Evolutionary conservation across 2,797 vertebrate genomes (phyloP).

Genomic region (Enteromius trimaculatus): DNA sequence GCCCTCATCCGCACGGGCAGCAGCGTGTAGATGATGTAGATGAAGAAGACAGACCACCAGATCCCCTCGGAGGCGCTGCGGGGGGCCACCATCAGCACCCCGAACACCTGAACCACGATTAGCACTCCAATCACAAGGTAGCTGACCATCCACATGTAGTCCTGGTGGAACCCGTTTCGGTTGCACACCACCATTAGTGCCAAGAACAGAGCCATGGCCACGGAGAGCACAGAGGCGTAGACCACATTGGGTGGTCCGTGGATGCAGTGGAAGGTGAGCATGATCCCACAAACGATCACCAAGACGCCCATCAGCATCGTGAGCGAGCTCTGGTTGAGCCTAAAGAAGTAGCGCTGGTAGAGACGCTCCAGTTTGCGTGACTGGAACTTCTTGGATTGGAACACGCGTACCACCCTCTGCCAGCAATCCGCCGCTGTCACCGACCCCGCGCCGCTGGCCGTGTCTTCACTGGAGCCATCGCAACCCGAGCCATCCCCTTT

Average conservation of each 20-base stretch:
- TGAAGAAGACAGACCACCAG: constrained; percentile 97
- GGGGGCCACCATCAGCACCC: constrained; percentile 84
- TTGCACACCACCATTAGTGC: constrained; percentile 94
- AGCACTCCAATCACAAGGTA: constrained; percentile 91
- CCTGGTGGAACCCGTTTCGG: constrained; percentile 93
- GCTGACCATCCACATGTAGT: constrained; percentile 98
- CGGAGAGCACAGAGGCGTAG: constrained; percentile 81
- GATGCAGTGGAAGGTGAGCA: constrained; percentile 92
- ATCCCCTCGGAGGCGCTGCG: constrained; percentile 89
- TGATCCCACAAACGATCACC: constrained; percentile 88
- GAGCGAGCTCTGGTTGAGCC: constrained; percentile 97
- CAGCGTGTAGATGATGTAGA: constrained; percentile 97
- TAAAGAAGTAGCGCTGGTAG: constrained; percentile 97
- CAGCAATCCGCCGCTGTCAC: constrained; percentile 82
- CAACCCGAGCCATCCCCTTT: constrained; percentile 70
- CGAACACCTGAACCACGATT: constrained; percentile 85
- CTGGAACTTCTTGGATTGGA: constrained; percentile 95
- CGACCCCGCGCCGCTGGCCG: constrained; percentile 68
- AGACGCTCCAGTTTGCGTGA: constrained; percentile 94
- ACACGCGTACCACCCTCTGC: constrained; percentile 85
- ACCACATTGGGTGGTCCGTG: constrained; percentile 79
- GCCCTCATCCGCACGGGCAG: constrained; percentile 94
- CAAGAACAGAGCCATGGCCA: constrained; percentile 88
- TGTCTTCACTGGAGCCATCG: constrained; percentile 66
- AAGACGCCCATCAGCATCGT: constrained; percentile 96